phyloP scores from a whole-genome alignment of 2,113 vertebrate genomes.

The Callaeas wilsoni region DNA sequence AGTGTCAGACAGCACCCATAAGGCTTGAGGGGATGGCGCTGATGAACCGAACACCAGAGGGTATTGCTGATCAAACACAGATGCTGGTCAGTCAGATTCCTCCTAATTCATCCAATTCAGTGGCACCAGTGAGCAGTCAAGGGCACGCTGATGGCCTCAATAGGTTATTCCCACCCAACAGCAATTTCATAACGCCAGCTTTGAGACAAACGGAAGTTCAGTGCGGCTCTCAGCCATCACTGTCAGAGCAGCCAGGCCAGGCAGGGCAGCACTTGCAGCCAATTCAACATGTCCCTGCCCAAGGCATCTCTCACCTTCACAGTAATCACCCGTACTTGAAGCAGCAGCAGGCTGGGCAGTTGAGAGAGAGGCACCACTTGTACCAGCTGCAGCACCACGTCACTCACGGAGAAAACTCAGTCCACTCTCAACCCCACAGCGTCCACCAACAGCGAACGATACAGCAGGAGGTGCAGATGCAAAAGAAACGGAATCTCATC shows the following conservation, averaged over 20 bases:
- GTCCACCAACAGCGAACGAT: constrained; percentile 87
- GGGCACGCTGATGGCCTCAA: constrained; percentile 73
- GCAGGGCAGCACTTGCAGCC: constrained; percentile 81
- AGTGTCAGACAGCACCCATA: constrained; percentile 71
- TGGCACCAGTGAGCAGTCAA: constrained; percentile 74
- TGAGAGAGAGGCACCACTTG: constrained; percentile 84
- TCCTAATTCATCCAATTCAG: constrained; percentile 76
- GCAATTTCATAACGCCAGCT: constrained; percentile 79
- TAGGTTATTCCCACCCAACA: constrained; percentile 80
- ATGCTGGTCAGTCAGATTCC: constrained; percentile 83
- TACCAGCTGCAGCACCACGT: constrained; percentile 92
- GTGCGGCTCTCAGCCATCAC: constrained; percentile 77
- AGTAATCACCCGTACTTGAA: constrained; percentile 88
- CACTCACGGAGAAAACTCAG: constrained; percentile 78
- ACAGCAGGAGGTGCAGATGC: constrained; percentile 89
- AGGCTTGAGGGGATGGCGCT: constrained; percentile 83
- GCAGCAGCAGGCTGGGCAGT: constrained; percentile 80
- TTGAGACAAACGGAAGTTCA: constrained; percentile 83
- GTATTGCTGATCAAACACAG: constrained; percentile 81
- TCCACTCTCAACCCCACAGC: constrained; percentile 75
- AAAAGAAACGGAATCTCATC: constrained; percentile 89
- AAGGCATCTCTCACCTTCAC: constrained; percentile 81
- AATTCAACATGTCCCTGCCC: constrained; percentile 77
- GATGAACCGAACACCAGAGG: constrained; percentile 64
- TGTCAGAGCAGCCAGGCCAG: constrained; percentile 82